These are phyloP conservation scores for Biston betularia DNA, from an alignment of 2,888 invertebrate genomes.

Conservation along the genomic window DNA sequence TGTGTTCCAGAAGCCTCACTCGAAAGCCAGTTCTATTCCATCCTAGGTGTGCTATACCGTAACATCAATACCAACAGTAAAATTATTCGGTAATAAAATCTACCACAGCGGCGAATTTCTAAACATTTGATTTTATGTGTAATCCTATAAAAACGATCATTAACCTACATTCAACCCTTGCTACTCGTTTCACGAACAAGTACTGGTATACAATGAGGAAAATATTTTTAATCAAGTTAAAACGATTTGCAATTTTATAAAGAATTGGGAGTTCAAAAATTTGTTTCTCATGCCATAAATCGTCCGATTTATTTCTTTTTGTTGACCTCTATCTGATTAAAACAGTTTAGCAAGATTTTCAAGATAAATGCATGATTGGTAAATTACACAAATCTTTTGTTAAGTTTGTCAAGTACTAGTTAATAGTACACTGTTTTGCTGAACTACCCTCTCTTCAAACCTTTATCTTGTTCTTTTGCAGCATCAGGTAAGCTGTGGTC, in stretches of 20 bases:
- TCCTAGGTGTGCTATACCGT: neutral
- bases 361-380: neutral
- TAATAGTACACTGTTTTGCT: too few species aligned
- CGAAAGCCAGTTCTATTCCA: too few species aligned
- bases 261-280: conserved; percentile 30
- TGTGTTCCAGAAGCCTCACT: too few species aligned
- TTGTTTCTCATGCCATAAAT: conserved; percentile 26
- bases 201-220: conserved; percentile 29
- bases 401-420: too few species aligned
- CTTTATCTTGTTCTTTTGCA: too few species aligned
- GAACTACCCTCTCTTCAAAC: too few species aligned
- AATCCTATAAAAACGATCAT: conserved; percentile 38
- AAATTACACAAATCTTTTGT: neutral
- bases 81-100: conserved; percentile 6
- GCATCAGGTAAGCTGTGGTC: too few species aligned
- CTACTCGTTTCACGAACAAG: neutral
- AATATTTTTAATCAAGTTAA: conserved; percentile 52
- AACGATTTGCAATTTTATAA: conserved; percentile 43
- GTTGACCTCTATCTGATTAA: conserved; percentile 16
- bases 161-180: conserved; percentile 40
- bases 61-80: neutral
- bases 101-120: conserved; percentile 20
- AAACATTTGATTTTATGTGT: conserved; percentile 35
- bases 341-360: neutral
- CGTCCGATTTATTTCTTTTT: conserved; percentile 20